Evolutionary conservation across 2,888 invertebrate species (phyloP), one percentile per base, ranked within the genome.

Genomic region (Epistrophe grossulariae): DNA sequence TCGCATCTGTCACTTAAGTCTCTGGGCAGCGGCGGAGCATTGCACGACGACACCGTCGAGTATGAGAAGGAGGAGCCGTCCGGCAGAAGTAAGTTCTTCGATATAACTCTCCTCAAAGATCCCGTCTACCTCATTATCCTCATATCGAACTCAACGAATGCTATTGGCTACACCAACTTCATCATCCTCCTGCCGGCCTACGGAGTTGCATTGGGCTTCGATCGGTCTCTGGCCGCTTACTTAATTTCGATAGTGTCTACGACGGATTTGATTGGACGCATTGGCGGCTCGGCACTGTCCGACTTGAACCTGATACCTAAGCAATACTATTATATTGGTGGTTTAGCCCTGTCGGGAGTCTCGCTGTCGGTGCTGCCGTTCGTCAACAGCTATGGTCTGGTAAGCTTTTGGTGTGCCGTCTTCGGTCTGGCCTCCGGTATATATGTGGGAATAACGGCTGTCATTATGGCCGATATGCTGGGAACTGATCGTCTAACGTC

Each of bases 391-490:
- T 97, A 96, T 91, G 91, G 93, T 0, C 93, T 94, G 64, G 94
- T 97, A 1, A 95, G 96, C 68, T 93, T 94, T 38, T 96, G 95
- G 90, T 97, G 97, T 91, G 95, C 95, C 0, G 90, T 96, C 0
- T 97, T 97, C 90, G 97, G 97, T 2, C 93, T 97, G 17, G 96
- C 97, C 4, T 97, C 97, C 0, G 97, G 97, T 11, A 95, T 96
- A 3, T 97, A 97, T 91, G 97, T 97, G 0, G 97, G 97, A 5
- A 96, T 97, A 15, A 97, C 97, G 0, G 97, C 97, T 0, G 95
- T 97, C 50, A 97, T 97, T 5, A 97, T 97, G 96, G 97, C 97
- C 0, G 97, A 97, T 90, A 95, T 97, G 95, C 91, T 97, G 8
- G 97, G 97, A 0, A 96, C 96, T 0, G 97, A 97, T 89, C 94